Evolutionary conservation across 2,113 vertebrate genomes (phyloP), one percentile per base, ranked within the genome.

Genomic region (Isichthys henryi): DNA sequence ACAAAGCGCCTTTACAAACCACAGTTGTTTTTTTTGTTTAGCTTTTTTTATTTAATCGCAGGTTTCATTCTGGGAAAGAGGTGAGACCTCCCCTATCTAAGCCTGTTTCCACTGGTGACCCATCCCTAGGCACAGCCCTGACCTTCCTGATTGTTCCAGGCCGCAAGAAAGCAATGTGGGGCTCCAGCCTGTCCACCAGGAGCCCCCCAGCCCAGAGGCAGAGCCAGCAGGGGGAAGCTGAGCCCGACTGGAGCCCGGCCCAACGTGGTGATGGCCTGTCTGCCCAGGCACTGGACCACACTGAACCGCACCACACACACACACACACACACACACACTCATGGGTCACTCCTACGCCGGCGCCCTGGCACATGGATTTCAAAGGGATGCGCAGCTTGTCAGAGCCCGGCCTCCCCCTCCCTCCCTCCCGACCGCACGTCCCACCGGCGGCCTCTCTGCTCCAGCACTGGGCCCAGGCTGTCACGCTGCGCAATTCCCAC

Each of bases 191-290:
- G 93, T 93, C 94, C 19, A 52, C 56, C 53, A 27, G 87, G 56
- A 35, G 35, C 21, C 87, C 49, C 87, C 39, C 52, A 23, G 53
- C 52, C 31, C 56, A 88, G 52, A 52, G 48, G 92, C 91, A 83
- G 92, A 93, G 93, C 93, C 92, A 93, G 94, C 89, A 90, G 93
- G 94, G 93, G 91, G 91, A 88, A 90, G 93, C 92, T 91, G 82
- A 94, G 94, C 94, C 92, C 90, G 94, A 93, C 95, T 96, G 95
- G 95, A 96, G 74, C 23, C 56, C 7, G 89, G 95, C 95, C 95
- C 95, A 95, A 95, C 92, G 92, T 93, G 94, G 95, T 96, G 95
- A 95, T 94, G 95, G 95, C 95, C 95, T 96, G 95, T 96, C 95
- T 96, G 95, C 94, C 93, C 94, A 94, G 94, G 94, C 94, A 92